These are phyloP conservation scores for Micrastur ruficollis DNA, from an alignment of 2,797 vertebrate species.

Conservation along the genomic window DNA sequence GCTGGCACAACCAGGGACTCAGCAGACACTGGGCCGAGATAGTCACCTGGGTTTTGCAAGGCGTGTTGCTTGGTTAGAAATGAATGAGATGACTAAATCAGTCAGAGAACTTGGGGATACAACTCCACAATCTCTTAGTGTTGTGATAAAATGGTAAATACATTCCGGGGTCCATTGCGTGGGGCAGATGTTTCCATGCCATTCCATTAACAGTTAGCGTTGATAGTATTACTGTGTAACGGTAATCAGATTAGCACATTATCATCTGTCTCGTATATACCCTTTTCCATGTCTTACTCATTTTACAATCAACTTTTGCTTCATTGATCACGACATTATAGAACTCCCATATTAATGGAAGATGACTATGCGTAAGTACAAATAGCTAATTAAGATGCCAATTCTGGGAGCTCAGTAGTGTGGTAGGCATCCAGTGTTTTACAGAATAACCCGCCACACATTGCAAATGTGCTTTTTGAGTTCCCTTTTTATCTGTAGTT, in stretches of 20 bases:
- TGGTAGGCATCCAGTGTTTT: neutral
- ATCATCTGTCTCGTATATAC: neutral
- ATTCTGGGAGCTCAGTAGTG: neutral
- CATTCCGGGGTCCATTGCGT: fast-evolving
- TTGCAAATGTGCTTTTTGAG: neutral
- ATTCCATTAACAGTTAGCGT: neutral
- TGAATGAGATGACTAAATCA: neutral
- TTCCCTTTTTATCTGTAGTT: neutral
- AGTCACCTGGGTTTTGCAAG: neutral
- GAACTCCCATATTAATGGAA: neutral
- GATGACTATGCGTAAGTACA: neutral
- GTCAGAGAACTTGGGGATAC: neutral
- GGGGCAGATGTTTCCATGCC: fast-evolving
- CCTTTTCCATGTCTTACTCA: neutral
- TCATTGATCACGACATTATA: neutral
- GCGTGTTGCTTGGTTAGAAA: fast-evolving
- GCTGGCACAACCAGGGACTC: neutral
- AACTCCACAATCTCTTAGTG: fast-evolving
- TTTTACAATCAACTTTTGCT: neutral
- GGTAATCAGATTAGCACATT: neutral
- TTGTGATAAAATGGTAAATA: neutral
- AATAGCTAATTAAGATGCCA: neutral
- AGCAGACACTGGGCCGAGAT: fast-evolving
- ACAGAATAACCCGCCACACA: neutral
- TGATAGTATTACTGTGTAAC: neutral